phyloP scores from a whole-genome alignment of 2,888 invertebrate species.

The Sinhomidia bicolor region DNA sequence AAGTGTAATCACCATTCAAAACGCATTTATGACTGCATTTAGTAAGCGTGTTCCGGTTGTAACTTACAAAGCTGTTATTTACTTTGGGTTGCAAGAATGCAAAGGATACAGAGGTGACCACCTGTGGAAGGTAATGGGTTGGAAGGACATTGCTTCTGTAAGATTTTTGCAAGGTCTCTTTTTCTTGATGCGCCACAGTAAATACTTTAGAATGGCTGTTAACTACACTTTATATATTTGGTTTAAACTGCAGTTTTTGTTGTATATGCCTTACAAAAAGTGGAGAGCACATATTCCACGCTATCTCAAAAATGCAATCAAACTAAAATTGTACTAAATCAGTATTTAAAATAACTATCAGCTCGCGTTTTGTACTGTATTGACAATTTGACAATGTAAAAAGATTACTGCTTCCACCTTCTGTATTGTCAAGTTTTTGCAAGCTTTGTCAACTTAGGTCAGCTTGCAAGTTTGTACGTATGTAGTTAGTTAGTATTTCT shows the following conservation, averaged over 20 bases:
- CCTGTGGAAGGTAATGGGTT: slow-evolving; percentile 71
- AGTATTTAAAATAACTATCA: too few species aligned
- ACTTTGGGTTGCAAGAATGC: slow-evolving; percentile 63
- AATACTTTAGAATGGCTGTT: not conserved
- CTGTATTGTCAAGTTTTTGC: too few species aligned
- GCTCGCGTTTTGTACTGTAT: too few species aligned
- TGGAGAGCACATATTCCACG: not conserved
- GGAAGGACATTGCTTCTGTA: slow-evolving; percentile 58
- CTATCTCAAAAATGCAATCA: slow-evolving; percentile 13
- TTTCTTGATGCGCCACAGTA: not conserved
- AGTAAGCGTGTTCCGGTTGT: slow-evolving; percentile 48
- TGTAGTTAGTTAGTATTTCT: too few species aligned
- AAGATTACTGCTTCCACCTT: too few species aligned
- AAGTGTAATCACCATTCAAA: slow-evolving; percentile 72
- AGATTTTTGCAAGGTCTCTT: slow-evolving; percentile 13
- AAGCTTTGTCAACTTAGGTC: too few species aligned
- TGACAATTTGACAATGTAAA: too few species aligned
- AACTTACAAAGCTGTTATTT: slow-evolving; percentile 70
- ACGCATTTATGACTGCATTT: slow-evolving; percentile 66
- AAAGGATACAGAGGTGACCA: slow-evolving; percentile 71
- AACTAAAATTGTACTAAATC: slow-evolving; percentile 20
- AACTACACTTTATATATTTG: not conserved
- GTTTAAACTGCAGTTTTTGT: not conserved
- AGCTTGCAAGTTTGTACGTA: too few species aligned
- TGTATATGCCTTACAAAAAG: not conserved